These are phyloP conservation scores for Habroteleia sp. DNA, from an alignment of 2,888 invertebrate species.

Conservation along the genomic window DNA sequence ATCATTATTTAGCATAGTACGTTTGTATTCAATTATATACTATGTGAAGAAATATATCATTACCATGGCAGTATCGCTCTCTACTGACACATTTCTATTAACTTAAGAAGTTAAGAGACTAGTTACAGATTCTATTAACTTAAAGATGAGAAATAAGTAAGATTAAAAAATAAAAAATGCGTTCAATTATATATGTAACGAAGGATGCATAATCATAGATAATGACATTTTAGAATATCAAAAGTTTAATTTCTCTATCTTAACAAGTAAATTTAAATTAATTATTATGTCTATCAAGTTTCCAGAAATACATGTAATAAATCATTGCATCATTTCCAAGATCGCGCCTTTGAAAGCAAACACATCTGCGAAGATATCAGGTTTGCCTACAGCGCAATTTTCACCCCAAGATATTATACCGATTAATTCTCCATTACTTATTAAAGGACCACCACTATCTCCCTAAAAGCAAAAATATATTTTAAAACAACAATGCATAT, in stretches of 20 bases:
- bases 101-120: too few relatives aligned
- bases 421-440: slow-evolving; percentile 14
- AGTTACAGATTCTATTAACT: background rate
- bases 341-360: background rate
- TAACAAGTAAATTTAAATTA: too few relatives aligned
- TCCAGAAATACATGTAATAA: background rate
- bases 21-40: slow-evolving; percentile 21
- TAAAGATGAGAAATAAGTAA: slow-evolving; percentile 30
- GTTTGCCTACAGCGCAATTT: slow-evolving; percentile 8
- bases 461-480: slow-evolving; percentile 7
- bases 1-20: slow-evolving; percentile 29
- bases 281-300: too few relatives aligned
- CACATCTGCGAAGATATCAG: slow-evolving; percentile 5
- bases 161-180: slow-evolving; percentile 6
- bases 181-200: slow-evolving; percentile 2
- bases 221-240: background rate
- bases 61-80: too few relatives aligned
- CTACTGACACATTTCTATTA: too few relatives aligned
- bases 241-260: too few relatives aligned
- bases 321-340: background rate
- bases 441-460: slow-evolving; percentile 22
- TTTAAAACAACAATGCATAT: too few relatives aligned
- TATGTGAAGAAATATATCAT: slow-evolving; percentile 21
- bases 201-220: slow-evolving; percentile 2
- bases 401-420: slow-evolving; percentile 19